Percentiles rank a stretch among this genome's conserved stretches.
Evolutionary conservation across 2,888 invertebrate genomes (phyloP).

Genomic region (Leucophora obtusa): DNA sequence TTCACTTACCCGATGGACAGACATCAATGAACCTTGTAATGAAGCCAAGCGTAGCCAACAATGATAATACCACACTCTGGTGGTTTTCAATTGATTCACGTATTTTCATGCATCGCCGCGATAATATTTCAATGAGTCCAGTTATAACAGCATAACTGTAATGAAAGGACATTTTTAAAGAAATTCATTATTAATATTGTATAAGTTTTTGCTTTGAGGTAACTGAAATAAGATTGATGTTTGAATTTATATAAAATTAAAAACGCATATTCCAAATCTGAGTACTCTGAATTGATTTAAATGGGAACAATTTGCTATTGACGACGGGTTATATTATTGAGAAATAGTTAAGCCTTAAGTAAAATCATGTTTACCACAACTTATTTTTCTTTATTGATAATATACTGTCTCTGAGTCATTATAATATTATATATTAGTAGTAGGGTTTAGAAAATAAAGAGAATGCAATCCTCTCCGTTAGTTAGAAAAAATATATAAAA

Average conservation of each 20-base stretch:
- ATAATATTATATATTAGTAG: too few species aligned
- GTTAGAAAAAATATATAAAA: too few species aligned
- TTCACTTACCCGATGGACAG: conserved; percentile 76
- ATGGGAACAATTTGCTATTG: too few species aligned
- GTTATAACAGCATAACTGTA: conserved; percentile 88
- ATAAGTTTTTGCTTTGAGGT: neutral
- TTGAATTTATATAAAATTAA: too few species aligned
- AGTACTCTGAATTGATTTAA: too few species aligned
- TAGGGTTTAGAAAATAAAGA: too few species aligned
- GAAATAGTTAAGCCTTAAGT: conserved; percentile 58
- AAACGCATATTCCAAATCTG: too few species aligned
- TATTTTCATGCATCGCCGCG: conserved; percentile 84
- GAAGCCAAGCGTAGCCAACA: conserved; percentile 78
- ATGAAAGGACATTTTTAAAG: conserved; percentile 50
- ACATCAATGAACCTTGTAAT: conserved; percentile 78
- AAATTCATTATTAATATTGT: neutral
- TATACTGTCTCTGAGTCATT: too few species aligned
- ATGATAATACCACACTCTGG: conserved; percentile 77
- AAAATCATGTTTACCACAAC: conserved; percentile 76
- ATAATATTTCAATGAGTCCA: conserved; percentile 88
- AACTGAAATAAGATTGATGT: too few species aligned
- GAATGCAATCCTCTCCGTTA: too few species aligned
- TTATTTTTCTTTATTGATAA: too few species aligned
- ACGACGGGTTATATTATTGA: neutral
- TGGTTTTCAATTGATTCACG: conserved; percentile 82